phyloP scores from a whole-genome alignment of 2,797 vertebrate species.

The Rhinoraja longicauda region DNA sequence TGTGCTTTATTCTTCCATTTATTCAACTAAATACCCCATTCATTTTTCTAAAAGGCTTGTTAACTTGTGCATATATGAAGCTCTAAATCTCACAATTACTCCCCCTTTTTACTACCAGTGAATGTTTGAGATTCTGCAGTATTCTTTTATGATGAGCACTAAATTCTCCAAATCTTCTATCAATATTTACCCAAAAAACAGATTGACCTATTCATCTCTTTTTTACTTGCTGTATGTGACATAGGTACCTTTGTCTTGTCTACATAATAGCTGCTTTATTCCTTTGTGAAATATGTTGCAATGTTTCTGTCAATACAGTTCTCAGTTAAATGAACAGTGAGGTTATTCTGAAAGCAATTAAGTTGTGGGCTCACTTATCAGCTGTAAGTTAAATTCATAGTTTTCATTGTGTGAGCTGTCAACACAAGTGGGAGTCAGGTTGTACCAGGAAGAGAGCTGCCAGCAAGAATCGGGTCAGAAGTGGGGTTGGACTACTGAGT shows the following conservation, averaged over 20 bases:
- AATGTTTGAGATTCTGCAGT: not conserved
- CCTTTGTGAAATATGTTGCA: slow-evolving; percentile 3
- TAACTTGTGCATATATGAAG: not conserved
- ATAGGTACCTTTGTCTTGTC: not conserved
- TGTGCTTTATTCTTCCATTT: not conserved
- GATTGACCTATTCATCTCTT: not conserved
- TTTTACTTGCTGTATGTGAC: not conserved
- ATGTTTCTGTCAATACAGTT: slow-evolving; percentile 11
- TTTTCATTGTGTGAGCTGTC: slow-evolving; percentile 28
- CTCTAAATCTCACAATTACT: not conserved
- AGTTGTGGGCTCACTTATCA: slow-evolving; percentile 9
- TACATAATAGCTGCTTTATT: not conserved
- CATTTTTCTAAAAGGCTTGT: not conserved
- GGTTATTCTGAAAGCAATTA: slow-evolving; percentile 10
- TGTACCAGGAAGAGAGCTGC: slow-evolving; percentile 21
- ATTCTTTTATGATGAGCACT: not conserved
- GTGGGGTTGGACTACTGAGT: too few relatives aligned
- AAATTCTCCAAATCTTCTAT: not conserved
- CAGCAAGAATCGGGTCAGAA: slow-evolving; percentile 20
- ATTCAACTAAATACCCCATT: not conserved
- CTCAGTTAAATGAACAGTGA: not conserved
- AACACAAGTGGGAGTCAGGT: slow-evolving; percentile 26
- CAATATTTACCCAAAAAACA: not conserved
- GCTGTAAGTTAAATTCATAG: not conserved
- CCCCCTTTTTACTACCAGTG: not conserved